Base-by-base conservation (phyloP, 2,113 vertebrate species). In the Seriola rivoliana region DNA sequence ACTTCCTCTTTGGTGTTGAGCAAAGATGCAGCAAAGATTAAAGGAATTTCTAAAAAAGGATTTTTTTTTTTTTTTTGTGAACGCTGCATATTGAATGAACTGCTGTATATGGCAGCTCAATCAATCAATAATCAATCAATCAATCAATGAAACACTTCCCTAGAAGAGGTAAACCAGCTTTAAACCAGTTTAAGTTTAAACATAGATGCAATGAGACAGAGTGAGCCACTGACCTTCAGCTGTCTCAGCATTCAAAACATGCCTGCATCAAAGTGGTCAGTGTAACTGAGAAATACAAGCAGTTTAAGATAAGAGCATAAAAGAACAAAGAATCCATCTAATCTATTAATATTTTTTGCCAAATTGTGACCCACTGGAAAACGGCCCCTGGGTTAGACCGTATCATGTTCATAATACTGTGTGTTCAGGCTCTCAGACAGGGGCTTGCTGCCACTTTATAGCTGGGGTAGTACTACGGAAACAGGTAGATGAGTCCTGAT, bases 181-280 rank as follows among this genome's bases (percentile, higher is more conserved):
- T 29, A 29, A 29, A 29, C 29, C 29, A 29, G 29, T 76, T 79
- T 69, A 73, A 85, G 59, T 63, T 84, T 50, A 67, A 77, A 74
- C 66, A 11, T 58, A 63, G 60, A 84, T 36, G 42, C 68, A 59
- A 21, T 23, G 62, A 83, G 59, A 69, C 21, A 46, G 48, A 71
- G 36, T 59, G 25, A 78, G 50, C 42, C 36, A 44, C 57, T 23
- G 71, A 87, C 76, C 66, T 66, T 67, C 17, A 60, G 50, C n/a
- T 80, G 74, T 88, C n/a, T 78, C 48, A 32, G 50, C 40, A 75
- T 84, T 82, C 52, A 90, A 82, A 75, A 74, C 78, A 76, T 58
- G 46, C 42, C 54, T 65, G 72, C 21, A 52, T 71, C 60, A 54
- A 75, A 83, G 54, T 42, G 29, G 34, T 66, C 58, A 32, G 7